Evolutionary conservation across 2,888 invertebrate species (phyloP).

Genomic region (Ectemnius cavifrons): DNA sequence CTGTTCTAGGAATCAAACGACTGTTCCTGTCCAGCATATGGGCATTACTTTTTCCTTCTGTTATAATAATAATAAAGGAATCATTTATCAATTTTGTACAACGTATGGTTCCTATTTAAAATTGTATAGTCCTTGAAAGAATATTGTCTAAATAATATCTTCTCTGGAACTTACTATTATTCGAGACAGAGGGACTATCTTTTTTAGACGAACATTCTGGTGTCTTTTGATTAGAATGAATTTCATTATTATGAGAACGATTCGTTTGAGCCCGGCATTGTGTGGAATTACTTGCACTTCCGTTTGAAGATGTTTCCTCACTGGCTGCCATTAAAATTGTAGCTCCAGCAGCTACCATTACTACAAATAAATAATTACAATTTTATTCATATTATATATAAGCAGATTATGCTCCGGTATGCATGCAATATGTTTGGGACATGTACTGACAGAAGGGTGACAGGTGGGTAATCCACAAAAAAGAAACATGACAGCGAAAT

Average conservation of each 20-base stretch:
- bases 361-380: conserved; percentile 47
- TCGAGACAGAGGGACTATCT: conserved; percentile 33
- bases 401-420: background rate
- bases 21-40: conserved; percentile 70
- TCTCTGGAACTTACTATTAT: conserved; percentile 36
- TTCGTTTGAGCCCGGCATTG: conserved; percentile 52
- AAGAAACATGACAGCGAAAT: background rate
- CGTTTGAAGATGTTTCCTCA: conserved; percentile 65
- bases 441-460: conserved; percentile 14
- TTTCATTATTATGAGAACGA: conserved; percentile 38
- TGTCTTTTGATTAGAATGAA: conserved; percentile 47
- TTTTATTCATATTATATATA: conserved; percentile 10
- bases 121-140: conserved; percentile 9
- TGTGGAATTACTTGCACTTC: conserved; percentile 52
- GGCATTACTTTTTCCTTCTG: conserved; percentile 49
- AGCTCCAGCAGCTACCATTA: conserved; percentile 71
- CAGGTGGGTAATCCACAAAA: conserved; percentile 2
- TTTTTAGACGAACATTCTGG: conserved; percentile 53
- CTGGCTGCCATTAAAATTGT: conserved; percentile 69
- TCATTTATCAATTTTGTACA: conserved; percentile 7
- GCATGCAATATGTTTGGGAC: too few species aligned
- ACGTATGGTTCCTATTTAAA: background rate
- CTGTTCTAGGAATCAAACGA: conserved; percentile 75
- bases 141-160: conserved; percentile 4
- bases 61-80: conserved; percentile 25